Percentiles rank a stretch among this genome's conserved stretches.
Evolutionary conservation across 2,113 vertebrate genomes (phyloP).

Genomic region (Xyliphius kryptos): DNA sequence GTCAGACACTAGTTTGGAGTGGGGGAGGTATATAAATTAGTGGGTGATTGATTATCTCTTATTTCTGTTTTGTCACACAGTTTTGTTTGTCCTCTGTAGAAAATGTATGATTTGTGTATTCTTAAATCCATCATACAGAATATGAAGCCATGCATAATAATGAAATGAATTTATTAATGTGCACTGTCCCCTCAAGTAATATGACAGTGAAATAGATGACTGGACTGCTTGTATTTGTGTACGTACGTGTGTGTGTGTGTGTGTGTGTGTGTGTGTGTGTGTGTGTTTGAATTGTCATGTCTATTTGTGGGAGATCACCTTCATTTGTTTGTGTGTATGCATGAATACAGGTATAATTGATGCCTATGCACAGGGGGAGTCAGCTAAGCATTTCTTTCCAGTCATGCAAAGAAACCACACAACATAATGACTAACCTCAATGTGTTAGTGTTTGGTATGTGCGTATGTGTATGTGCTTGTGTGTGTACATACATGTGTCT

Average conservation of each 20-base stretch:
- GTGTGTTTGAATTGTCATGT: slow-evolving; percentile 8
- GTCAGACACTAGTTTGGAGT: slow-evolving; percentile 61
- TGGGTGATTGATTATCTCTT: slow-evolving; percentile 64
- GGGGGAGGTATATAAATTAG: slow-evolving; percentile 61
- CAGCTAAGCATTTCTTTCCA: slow-evolving; percentile 16
- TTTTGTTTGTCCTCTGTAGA: slow-evolving; percentile 50
- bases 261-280: neutral
- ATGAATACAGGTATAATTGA: slow-evolving; percentile 9
- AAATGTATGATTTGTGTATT: slow-evolving; percentile 62
- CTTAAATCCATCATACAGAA: slow-evolving; percentile 63
- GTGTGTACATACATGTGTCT: too few species aligned
- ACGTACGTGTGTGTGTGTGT: slow-evolving; percentile 2
- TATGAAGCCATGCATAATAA: slow-evolving; percentile 70
- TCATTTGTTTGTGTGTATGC: slow-evolving; percentile 3
- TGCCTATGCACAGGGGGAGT: neutral
- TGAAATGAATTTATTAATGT: slow-evolving; percentile 69
- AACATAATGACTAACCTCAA: too few species aligned
- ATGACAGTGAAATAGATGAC: slow-evolving; percentile 66
- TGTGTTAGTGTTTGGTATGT: too few species aligned
- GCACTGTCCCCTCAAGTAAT: slow-evolving; percentile 67
- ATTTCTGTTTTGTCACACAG: slow-evolving; percentile 59
- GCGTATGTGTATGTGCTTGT: too few species aligned
- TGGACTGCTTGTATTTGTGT: slow-evolving; percentile 38
- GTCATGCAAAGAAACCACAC: neutral
- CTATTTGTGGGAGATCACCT: neutral